Percentiles rank a stretch among this genome's conserved stretches.
phyloP scores from a whole-genome alignment of 2,888 invertebrate species.

The Oligia fasciuncula region DNA sequence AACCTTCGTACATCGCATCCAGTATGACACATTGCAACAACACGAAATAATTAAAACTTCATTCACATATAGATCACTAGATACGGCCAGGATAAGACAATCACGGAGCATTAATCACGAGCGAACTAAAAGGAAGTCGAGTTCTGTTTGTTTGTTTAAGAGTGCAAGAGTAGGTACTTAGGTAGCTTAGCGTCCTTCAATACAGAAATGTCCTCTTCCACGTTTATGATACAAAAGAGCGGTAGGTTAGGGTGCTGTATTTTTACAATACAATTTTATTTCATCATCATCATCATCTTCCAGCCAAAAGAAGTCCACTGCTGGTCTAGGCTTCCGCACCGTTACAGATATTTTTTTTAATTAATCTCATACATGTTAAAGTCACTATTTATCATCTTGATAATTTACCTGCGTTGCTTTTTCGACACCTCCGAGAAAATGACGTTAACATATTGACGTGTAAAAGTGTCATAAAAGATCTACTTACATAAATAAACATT shows the following conservation, averaged over 20 bases:
- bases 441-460: too few relatives aligned
- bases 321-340: background rate
- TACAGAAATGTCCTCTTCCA: background rate
- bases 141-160: slow-evolving; percentile 39
- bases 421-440: background rate
- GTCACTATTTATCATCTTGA: background rate
- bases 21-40: slow-evolving; percentile 73
- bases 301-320: background rate
- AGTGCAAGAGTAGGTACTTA: slow-evolving; percentile 4
- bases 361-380: background rate
- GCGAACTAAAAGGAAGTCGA: slow-evolving; percentile 49
- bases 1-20: slow-evolving; percentile 51
- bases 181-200: background rate
- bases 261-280: background rate
- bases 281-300: background rate
- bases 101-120: slow-evolving; percentile 57
- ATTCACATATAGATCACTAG: slow-evolving; percentile 75
- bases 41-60: slow-evolving; percentile 73
- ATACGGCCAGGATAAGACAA: slow-evolving; percentile 64
- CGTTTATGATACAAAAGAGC: background rate
- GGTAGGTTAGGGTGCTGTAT: too few relatives aligned
- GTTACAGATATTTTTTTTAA: background rate
- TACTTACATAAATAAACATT: too few relatives aligned
- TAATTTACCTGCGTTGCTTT: background rate
- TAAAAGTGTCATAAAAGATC: too few relatives aligned